phyloP scores from a whole-genome alignment of 2,113 vertebrate species.

The Nicator chloris region DNA sequence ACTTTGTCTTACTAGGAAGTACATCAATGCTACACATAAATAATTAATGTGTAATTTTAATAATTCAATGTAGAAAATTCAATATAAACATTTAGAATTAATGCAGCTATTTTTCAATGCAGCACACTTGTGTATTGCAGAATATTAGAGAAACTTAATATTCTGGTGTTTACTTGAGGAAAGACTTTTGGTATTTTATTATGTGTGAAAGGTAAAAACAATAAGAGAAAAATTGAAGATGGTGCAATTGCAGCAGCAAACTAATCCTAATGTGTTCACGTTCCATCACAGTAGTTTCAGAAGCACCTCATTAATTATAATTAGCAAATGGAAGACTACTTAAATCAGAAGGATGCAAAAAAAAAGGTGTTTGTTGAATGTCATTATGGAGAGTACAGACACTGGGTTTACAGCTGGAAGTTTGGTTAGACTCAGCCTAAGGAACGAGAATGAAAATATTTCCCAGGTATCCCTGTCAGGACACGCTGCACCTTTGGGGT shows the following conservation, averaged over 20 bases:
- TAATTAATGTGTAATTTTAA: constrained; percentile 54
- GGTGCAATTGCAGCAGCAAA: background rate
- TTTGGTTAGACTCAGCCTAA: background rate
- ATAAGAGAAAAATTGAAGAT: background rate
- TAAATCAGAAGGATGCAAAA: background rate
- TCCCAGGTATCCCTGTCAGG: background rate
- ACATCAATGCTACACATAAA: constrained; percentile 14
- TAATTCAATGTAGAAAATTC: constrained; percentile 31
- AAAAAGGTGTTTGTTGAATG: background rate
- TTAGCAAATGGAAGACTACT: constrained; percentile 25
- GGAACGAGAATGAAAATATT: background rate
- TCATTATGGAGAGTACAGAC: background rate
- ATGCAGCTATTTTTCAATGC: background rate
- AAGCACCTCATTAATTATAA: background rate
- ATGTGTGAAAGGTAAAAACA: background rate
- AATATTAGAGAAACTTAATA: constrained; percentile 12
- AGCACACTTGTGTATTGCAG: background rate
- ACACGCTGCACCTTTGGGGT: background rate
- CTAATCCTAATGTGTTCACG: background rate
- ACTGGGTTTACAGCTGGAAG: background rate
- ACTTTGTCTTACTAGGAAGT: constrained; percentile 12
- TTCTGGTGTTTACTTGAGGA: background rate
- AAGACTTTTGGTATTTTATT: background rate
- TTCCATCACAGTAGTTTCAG: background rate
- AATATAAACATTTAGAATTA: constrained; percentile 48